phyloP scores from a whole-genome alignment of 2,113 vertebrate species.

The Todiramphus saurophagus region DNA sequence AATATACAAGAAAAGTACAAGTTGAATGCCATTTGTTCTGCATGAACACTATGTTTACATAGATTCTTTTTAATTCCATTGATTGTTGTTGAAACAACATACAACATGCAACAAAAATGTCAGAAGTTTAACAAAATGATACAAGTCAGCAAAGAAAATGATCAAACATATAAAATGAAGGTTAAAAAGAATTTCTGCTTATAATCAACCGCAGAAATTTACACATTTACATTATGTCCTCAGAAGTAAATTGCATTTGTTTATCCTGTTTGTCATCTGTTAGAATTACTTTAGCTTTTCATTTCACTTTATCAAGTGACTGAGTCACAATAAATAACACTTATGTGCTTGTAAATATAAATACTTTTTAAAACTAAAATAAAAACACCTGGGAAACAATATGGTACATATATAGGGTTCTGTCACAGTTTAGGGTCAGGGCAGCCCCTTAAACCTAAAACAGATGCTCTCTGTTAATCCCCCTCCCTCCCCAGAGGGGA shows the following conservation, averaged over 20 bases:
- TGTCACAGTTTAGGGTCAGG: no score
- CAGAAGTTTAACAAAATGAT: neutral
- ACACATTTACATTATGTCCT: neutral
- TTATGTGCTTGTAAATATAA: neutral
- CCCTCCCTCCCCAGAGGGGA: no score
- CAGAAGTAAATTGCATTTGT: neutral
- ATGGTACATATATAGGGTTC: neutral
- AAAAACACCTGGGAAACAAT: neutral
- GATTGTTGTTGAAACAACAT: neutral
- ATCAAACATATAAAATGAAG: neutral
- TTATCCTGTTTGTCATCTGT: neutral
- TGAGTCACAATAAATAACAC: neutral
- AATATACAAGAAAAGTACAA: neutral
- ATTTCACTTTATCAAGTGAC: neutral
- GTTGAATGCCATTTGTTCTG: neutral
- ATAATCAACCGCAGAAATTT: neutral
- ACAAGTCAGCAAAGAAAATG: neutral
- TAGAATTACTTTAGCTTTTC: neutral
- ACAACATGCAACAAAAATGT: neutral
- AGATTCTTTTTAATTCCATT: neutral
- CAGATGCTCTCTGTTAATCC: no score
- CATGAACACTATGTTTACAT: neutral
- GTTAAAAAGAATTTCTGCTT: neutral
- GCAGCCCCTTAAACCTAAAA: no score
- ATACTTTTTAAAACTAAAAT: neutral